phyloP scores from a whole-genome alignment of 2,888 invertebrate species.

The Xylocampa areola region DNA sequence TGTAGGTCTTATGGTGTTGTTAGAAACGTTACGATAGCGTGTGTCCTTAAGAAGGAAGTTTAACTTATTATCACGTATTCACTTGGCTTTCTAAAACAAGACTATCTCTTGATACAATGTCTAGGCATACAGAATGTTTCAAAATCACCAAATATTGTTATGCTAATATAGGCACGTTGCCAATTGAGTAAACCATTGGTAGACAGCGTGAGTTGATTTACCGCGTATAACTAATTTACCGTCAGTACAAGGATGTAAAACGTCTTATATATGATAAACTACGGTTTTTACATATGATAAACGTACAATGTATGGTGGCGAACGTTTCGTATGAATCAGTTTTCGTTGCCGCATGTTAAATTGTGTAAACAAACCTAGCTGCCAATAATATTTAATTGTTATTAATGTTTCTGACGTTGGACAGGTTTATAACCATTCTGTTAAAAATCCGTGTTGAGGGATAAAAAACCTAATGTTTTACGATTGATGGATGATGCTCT shows the following conservation, averaged over 20 bases:
- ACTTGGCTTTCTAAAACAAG: conserved; percentile 2
- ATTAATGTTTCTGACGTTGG: conserved; percentile 25
- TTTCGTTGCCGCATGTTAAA: conserved; percentile 30
- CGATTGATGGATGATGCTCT: conserved; percentile 4
- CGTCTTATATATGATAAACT: conserved; percentile 36
- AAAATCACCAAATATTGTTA: conserved; percentile 30
- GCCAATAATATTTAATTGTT: conserved; percentile 36
- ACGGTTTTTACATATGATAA: conserved; percentile 25
- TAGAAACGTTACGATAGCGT: too few species aligned
- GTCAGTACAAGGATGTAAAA: conserved; percentile 34
- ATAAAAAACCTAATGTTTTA: conserved; percentile 6
- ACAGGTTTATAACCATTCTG: conserved; percentile 21
- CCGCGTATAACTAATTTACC: conserved; percentile 39
- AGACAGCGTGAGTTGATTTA: conserved; percentile 48
- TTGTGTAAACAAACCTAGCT: conserved; percentile 37
- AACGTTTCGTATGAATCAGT: conserved; percentile 28
- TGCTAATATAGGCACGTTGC: conserved; percentile 48
- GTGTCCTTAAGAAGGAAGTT: too few species aligned
- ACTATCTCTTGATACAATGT: conserved; percentile 8
- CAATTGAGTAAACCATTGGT: conserved; percentile 50
- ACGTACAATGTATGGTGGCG: conserved; percentile 1
- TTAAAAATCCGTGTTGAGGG: conserved; percentile 11
- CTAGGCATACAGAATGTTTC: conserved; percentile 20
- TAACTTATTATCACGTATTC: background rate
- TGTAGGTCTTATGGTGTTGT: too few species aligned